These are phyloP conservation scores for Dryobates pubescens DNA, from an alignment of 2,797 vertebrate species.

Conservation along the genomic window DNA sequence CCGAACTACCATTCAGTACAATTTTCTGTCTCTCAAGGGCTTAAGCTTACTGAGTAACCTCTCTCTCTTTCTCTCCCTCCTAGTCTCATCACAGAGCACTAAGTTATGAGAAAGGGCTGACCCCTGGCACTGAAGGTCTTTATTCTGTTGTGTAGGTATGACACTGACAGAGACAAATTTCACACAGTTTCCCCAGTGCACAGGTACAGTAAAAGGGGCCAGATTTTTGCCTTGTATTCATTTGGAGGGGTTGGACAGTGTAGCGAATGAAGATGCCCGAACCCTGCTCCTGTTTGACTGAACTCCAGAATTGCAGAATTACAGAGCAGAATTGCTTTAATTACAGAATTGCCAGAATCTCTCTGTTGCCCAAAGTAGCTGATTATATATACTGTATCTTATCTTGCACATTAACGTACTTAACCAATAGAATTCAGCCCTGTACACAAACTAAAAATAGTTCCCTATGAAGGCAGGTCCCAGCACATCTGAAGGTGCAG, in stretches of 20 bases:
- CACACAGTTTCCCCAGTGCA: neutral
- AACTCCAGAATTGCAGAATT: too few species aligned
- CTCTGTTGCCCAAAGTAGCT: too few species aligned
- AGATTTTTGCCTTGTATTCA: neutral
- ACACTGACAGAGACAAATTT: conserved; percentile 19
- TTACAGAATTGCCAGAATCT: too few species aligned
- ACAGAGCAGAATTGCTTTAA: too few species aligned
- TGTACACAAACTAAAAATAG: too few species aligned
- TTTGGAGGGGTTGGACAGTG: neutral
- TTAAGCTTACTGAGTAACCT: conserved; percentile 17
- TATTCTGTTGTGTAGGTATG: neutral
- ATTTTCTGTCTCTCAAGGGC: neutral
- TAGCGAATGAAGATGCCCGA: too few species aligned
- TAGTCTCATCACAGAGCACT: neutral
- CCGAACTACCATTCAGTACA: neutral
- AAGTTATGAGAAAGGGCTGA: neutral
- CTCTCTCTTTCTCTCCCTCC: neutral
- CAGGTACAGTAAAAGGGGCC: neutral
- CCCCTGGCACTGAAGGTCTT: neutral
- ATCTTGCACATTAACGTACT: too few species aligned
- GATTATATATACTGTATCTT: too few species aligned
- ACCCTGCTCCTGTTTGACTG: too few species aligned
- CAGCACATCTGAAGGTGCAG: too few species aligned
- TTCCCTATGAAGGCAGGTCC: too few species aligned
- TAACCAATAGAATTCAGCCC: too few species aligned